Evolutionary conservation across 2,113 vertebrate genomes (phyloP).

Genomic region (Macroglossus sobrinus): DNA sequence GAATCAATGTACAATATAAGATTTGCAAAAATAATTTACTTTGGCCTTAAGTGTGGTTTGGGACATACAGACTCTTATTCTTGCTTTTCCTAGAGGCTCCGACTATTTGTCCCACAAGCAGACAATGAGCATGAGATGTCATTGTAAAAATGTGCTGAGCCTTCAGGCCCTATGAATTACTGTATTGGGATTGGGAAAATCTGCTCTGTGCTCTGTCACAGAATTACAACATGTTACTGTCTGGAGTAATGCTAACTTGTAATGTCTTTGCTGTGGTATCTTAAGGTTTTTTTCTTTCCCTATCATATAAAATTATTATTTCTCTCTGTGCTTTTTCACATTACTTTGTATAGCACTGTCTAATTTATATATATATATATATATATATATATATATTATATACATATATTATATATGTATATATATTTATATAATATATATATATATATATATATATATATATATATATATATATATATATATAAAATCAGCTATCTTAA

Average conservation of each 20-base stretch:
- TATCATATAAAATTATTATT: constrained; percentile 9
- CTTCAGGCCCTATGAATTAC: constrained; percentile 28
- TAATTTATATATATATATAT: background rate
- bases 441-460: background rate
- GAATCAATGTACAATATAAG: background rate
- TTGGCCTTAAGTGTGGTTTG: background rate
- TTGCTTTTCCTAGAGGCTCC: background rate
- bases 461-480: background rate
- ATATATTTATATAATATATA: background rate
- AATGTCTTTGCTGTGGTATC: constrained; percentile 54
- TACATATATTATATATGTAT: background rate
- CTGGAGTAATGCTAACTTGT: constrained; percentile 60
- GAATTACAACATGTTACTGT: constrained; percentile 63
- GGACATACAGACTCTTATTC: background rate
- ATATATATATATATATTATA: background rate
- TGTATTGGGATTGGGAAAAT: constrained; percentile 36
- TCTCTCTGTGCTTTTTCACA: constrained; percentile 3
- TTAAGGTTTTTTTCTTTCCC: background rate
- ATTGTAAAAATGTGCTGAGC: constrained; percentile 49
- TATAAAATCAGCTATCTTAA: background rate
- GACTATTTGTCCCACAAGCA: constrained; percentile 11
- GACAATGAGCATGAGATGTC: constrained; percentile 23
- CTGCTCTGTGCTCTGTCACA: constrained; percentile 44
- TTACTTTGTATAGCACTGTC: background rate
- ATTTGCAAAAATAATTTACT: background rate